These are phyloP conservation scores for Oreamnos americanus DNA, from an alignment of 2,113 vertebrate species.

Conservation along the genomic window DNA sequence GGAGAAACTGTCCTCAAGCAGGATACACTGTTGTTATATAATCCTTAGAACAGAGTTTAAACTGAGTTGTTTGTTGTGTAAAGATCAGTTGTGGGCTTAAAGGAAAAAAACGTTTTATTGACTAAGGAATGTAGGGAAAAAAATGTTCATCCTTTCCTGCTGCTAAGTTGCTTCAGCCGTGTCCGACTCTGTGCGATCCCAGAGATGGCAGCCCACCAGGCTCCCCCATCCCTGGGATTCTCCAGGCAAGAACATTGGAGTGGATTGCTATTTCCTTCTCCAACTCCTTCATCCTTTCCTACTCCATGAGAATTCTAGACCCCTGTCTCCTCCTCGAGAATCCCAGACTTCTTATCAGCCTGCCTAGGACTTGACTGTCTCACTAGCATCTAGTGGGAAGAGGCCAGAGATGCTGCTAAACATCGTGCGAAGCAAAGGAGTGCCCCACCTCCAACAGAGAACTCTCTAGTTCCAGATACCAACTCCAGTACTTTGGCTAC, in stretches of 20 bases:
- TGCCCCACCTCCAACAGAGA: neutral
- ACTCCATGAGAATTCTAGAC: neutral
- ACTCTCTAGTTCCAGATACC: neutral
- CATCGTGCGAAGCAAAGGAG: neutral
- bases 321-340: neutral
- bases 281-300: neutral
- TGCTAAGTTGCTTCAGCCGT: too few relatives aligned
- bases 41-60: neutral
- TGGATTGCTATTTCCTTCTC: too few relatives aligned
- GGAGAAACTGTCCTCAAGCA: neutral
- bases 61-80: neutral
- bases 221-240: too few relatives aligned
- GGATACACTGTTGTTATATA: neutral
- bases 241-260: too few relatives aligned
- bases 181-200: too few relatives aligned
- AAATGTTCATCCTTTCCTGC: neutral
- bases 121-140: neutral
- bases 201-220: too few relatives aligned
- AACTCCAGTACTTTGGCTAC: neutral
- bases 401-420: neutral
- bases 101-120: neutral
- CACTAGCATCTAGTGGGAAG: neutral
- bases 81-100: neutral
- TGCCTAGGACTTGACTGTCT: neutral
- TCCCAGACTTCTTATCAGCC: neutral